Conservation (phyloP, 2,888 invertebrate genomes). For the Gibbula magus region DNA sequence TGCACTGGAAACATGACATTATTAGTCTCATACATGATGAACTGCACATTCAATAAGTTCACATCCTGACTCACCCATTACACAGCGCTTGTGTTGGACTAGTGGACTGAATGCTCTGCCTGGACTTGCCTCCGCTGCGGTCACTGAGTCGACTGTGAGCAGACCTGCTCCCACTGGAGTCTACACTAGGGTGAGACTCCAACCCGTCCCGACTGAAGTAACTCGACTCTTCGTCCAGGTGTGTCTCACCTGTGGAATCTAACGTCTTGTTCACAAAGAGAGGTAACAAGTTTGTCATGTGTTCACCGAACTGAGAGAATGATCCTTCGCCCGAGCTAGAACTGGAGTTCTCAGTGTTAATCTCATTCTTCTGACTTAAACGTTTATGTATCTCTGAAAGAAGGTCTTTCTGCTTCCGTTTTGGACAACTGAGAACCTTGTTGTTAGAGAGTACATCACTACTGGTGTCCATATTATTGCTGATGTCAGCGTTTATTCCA, state of each 20-base stretch:
- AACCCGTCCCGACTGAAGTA: slow-evolving; percentile 35
- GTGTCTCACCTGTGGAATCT: slow-evolving; percentile 23
- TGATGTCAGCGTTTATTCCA: slow-evolving; percentile 32
- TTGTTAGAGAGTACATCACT: neutral
- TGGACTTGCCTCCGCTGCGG: neutral
- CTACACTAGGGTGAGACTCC: slow-evolving; percentile 23
- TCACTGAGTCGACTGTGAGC: slow-evolving; percentile 4
- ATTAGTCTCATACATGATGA: neutral
- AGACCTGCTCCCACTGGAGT: slow-evolving; percentile 17
- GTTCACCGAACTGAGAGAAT: slow-evolving; percentile 23
- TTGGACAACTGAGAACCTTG: neutral
- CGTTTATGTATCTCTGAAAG: neutral
- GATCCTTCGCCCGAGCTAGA: slow-evolving; percentile 13
- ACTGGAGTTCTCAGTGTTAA: slow-evolving; percentile 10
- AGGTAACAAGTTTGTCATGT: slow-evolving; percentile 23
- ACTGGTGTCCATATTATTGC: slow-evolving; percentile 28
- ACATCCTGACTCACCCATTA: neutral
- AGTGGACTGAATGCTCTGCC: neutral
- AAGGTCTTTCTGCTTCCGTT: neutral
- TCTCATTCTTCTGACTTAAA: neutral
- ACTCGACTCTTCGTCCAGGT: slow-evolving; percentile 34
- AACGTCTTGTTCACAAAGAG: neutral
- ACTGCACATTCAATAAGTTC: neutral
- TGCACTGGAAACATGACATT: no score
- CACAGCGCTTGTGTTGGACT: no score